Evolutionary conservation across 2,113 vertebrate species (phyloP), one percentile per base, ranked within the genome.

Genomic region (Indri indri): DNA sequence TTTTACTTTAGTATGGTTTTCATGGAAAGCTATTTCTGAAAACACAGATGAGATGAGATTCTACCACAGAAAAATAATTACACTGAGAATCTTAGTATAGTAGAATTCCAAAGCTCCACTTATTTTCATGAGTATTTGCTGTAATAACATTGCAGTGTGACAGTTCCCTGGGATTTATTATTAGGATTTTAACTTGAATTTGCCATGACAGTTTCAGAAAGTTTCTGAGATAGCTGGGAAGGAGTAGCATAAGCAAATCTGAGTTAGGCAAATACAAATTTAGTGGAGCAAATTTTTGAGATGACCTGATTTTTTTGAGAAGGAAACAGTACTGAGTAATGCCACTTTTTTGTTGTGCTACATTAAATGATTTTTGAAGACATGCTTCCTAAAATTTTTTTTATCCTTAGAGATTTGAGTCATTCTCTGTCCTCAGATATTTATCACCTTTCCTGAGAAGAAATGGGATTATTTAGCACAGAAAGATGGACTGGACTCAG

Each of bases 341-440:
- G 82, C 40, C 50, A 71, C 22, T 71, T 87, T 81, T 52, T 89
- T 81, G 40, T 77, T 92, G 74, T 88, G 16, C 47, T 59, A 1
- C n/a, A 23, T 80, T 42, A 91, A 57, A 27, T 90, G 40, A 50
- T 73, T 8, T 23, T 30, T 77, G 45, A 95, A 90, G 63, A 52
- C 40, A 73, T 88, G 61, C 47, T 65, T 86, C 68, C 54, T 73
- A 18, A 86, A 83, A 32, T 54, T 42, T 85, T 91, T 92, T 92
- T 93, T 16, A 66, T 61, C 42, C 40, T 92, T 82, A 81, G 70
- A 88, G 83, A 91, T 86, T 95, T 85, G 84, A 94, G 47, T 97
- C 37, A 87, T 90, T 97, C 37, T 89, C 37, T 94, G 18, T 95
- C 70, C 68, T 89, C 45, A 91, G 45, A 76, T 92, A 47, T 97